Base-by-base conservation (phyloP, 1,140 invertebrate species). In the Coptotermes formosanus region DNA sequence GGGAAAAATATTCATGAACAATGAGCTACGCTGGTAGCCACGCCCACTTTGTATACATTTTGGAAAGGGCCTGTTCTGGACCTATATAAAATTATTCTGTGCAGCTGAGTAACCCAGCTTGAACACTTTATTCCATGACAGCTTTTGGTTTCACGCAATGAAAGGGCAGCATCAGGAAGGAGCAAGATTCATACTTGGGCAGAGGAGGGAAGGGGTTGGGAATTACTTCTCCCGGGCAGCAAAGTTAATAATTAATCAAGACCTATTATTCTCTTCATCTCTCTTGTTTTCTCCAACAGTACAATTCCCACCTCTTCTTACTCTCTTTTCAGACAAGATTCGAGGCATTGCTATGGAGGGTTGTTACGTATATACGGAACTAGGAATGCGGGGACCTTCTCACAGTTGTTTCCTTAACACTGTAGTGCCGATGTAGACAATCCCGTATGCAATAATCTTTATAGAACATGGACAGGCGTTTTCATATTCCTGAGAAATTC, bases 241-340 rank as follows among this genome's bases (percentile, higher is more conserved):
- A 75, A 75, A 75, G 64, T 75, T 75, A 75, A 75, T 75, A 75
- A 75, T 75, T 75, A 75, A 75, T 75, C 64, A 75, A 75, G 64
- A 75, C 64, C 64, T 75, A 75, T 75, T 75, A 75, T 75, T 64
- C 59, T n/a, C 3, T 25, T 75, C 64, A 75, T 75, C 64, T 75
- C 64, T 30, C 64, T 64, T 59, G n/a, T n/a, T 75, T 30, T 75
- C 64, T 75, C 25, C n/a, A 75, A 75, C 64, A 75, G 30, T 19
- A 64, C 19, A 16, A 64, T 23, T 64, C 59, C 59, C 21, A 21
- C 19, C 59, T 64, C 59, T 38, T 38, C 38, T 64, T 75, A 75
- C n/a, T 75, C 25, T 30, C 64, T 75, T 75, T 75, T 8, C 25
- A 75, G 64, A 25, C n/a, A 16, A 75, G 64, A 75, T 30, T 75